Evolutionary conservation across 2,888 invertebrate genomes (phyloP).

Genomic region (Chelonus formosanus): DNA sequence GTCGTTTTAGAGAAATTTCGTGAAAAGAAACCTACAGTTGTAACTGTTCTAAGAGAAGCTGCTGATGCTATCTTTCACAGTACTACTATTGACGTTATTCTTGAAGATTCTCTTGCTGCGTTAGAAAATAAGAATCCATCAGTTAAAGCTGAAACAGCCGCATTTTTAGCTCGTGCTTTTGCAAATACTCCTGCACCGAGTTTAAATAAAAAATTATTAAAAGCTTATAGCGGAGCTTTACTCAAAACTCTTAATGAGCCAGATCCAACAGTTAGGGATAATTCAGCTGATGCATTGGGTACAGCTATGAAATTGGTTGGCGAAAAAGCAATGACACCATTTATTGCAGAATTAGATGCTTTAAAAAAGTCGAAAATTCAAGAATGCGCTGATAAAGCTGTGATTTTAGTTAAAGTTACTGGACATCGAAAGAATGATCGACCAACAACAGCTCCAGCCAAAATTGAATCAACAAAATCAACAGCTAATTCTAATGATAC

Average conservation of each 20-base stretch:
- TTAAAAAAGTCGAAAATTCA: constrained; percentile 94
- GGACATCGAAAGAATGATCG: constrained; percentile 72
- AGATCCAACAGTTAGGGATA: constrained; percentile 91
- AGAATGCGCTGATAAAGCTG: constrained; percentile 93
- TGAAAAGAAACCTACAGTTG: constrained; percentile 93
- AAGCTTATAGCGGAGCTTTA: constrained; percentile 80
- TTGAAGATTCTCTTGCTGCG: constrained; percentile 86
- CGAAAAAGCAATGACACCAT: constrained; percentile 87
- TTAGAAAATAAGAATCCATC: constrained; percentile 92
- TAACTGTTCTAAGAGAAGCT: constrained; percentile 85
- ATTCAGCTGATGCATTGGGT: constrained; percentile 91
- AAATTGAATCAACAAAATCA: constrained; percentile 57
- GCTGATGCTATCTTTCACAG: constrained; percentile 87
- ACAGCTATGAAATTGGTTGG: constrained; percentile 93
- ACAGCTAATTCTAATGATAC: constrained; percentile 33
- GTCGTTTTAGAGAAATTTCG: constrained; percentile 94
- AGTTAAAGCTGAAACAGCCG: constrained; percentile 86
- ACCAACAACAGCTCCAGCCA: constrained; percentile 68
- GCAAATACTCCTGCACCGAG: constrained; percentile 81
- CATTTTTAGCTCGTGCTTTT: constrained; percentile 86
- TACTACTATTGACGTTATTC: constrained; percentile 81
- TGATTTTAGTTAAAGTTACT: constrained; percentile 78
- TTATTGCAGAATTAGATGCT: constrained; percentile 87
- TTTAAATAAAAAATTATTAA: constrained; percentile 89
- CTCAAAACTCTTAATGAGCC: constrained; percentile 82